Evolutionary conservation across 2,113 vertebrate species (phyloP).

Genomic region (Brienomyrus longianalis): DNA sequence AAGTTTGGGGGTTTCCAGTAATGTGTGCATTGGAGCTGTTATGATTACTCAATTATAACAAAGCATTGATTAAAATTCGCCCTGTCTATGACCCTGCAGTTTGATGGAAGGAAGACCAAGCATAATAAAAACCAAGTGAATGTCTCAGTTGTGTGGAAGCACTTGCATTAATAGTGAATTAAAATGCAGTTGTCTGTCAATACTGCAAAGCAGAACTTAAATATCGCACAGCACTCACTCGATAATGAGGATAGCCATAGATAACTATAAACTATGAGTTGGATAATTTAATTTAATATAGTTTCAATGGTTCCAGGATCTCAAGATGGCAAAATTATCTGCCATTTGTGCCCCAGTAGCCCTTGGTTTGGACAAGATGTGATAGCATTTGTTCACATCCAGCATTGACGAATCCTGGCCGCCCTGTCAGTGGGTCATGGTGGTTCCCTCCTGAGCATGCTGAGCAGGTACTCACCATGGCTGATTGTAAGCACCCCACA

Average conservation of each 20-base stretch:
- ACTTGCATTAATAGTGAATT: too few relatives aligned
- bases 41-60: background rate
- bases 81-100: too few relatives aligned
- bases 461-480: background rate
- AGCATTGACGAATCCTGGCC: background rate
- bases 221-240: background rate
- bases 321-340: background rate
- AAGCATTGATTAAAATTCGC: background rate
- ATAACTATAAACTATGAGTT: background rate
- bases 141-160: too few relatives aligned
- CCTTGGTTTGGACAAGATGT: background rate
- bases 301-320: background rate
- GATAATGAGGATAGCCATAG: background rate
- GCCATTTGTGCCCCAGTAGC: background rate
- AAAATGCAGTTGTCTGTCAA: too few relatives aligned
- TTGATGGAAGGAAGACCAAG: too few relatives aligned
- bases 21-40: background rate
- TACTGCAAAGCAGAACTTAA: too few relatives aligned
- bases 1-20: background rate
- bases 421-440: background rate
- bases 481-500: background rate
- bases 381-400: background rate
- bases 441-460: background rate
- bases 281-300: background rate
- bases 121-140: too few relatives aligned